A percentile compares a stretch with the other conserved stretches of the same genome.
These are phyloP conservation scores for Fregetta grallaria DNA, from an alignment of 2,113 vertebrate species.

Conservation along the genomic window DNA sequence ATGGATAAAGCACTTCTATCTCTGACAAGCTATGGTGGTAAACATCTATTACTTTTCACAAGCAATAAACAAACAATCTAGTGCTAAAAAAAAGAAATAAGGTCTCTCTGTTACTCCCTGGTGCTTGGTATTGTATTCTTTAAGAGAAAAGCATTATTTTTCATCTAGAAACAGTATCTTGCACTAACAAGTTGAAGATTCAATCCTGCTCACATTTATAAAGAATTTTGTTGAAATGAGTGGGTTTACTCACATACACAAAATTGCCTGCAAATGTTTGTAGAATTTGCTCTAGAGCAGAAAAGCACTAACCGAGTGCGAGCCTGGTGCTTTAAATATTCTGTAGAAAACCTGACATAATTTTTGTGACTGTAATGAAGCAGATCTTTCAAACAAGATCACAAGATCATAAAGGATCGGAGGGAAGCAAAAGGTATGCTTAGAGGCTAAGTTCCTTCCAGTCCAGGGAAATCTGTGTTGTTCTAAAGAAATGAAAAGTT, in stretches of 20 bases:
- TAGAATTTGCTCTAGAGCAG: neutral
- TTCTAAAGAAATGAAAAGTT: neutral
- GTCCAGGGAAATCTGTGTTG: neutral
- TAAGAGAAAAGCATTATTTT: neutral
- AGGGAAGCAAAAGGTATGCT: neutral
- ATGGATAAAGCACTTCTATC: neutral
- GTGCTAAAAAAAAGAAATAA: neutral
- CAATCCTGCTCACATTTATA: neutral
- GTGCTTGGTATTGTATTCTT: neutral
- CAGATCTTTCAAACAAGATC: neutral
- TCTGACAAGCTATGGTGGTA: neutral
- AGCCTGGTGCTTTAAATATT: neutral
- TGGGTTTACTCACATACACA: neutral
- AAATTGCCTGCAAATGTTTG: neutral
- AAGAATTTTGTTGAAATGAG: neutral
- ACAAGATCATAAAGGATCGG: neutral
- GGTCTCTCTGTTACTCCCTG: neutral
- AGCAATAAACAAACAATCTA: neutral
- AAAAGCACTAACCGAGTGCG: neutral
- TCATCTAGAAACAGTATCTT: neutral
- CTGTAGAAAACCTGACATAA: neutral
- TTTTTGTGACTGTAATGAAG: neutral
- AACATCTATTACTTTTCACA: neutral
- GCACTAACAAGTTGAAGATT: neutral
- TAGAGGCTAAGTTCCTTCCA: neutral